These are phyloP conservation scores for Rhyzopertha dominica DNA, from an alignment of 1,140 invertebrate species.

Conservation along the genomic window DNA sequence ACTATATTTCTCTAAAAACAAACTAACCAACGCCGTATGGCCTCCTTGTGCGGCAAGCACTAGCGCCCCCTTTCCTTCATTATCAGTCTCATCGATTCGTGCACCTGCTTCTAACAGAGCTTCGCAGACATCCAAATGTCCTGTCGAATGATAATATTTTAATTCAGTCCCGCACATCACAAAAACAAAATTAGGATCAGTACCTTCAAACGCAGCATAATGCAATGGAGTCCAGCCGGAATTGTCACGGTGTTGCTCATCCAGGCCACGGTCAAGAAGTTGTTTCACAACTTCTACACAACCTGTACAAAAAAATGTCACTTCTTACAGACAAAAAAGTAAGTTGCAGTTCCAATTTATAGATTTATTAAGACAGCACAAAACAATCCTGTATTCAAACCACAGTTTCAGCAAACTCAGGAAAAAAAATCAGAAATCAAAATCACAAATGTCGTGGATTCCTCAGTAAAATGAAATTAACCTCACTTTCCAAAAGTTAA, in stretches of 20 bases:
- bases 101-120: constrained; percentile 87
- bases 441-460: constrained; percentile 4
- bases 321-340: no score
- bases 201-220: constrained; percentile 87
- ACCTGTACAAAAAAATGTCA: constrained; percentile 42
- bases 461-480: not conserved
- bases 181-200: not conserved
- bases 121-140: constrained; percentile 80
- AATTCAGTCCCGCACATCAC: not conserved
- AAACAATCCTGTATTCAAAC: no score
- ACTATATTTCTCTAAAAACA: constrained; percentile 66
- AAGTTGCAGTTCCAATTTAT: no score
- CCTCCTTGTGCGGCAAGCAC: constrained; percentile 88
- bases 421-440: no score
- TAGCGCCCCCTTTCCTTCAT: constrained; percentile 88
- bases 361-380: no score
- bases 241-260: constrained; percentile 87
- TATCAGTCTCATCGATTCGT: constrained; percentile 85
- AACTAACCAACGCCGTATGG: constrained; percentile 64
- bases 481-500: not conserved
- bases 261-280: constrained; percentile 81
- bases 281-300: constrained; percentile 80
- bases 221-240: constrained; percentile 92
- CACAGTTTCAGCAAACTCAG: no score
- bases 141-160: constrained; percentile 32